Conservation (phyloP, 2,113 vertebrate species). For the Prolemur simus region DNA sequence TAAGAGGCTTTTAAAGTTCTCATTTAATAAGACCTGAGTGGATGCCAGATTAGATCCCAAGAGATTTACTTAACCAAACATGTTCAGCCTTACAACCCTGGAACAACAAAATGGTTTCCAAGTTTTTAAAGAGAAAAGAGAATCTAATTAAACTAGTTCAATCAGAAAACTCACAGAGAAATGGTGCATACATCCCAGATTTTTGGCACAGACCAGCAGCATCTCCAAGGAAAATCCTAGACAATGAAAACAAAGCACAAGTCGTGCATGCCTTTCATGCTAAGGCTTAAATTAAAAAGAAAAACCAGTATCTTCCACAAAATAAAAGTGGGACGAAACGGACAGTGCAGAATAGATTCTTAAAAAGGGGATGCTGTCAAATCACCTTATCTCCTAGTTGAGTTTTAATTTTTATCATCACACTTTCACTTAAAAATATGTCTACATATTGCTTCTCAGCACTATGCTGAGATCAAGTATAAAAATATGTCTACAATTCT, state of each 20-base stretch:
- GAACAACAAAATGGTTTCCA: slow-evolving; percentile 61
- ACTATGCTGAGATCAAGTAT: neutral
- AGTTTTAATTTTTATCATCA: slow-evolving; percentile 38
- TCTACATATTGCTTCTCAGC: neutral
- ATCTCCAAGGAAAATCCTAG: slow-evolving; percentile 45
- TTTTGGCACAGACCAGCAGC: neutral
- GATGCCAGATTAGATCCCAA: slow-evolving; percentile 55
- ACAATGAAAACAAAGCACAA: slow-evolving; percentile 17
- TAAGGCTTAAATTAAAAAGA: neutral
- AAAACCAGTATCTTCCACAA: neutral
- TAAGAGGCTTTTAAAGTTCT: slow-evolving; percentile 62
- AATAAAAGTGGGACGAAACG: neutral
- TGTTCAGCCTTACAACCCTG: slow-evolving; percentile 45
- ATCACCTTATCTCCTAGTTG: neutral
- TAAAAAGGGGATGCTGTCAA: neutral
- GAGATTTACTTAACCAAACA: slow-evolving; percentile 65
- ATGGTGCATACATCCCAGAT: neutral
- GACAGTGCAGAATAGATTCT: neutral
- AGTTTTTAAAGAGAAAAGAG: slow-evolving; percentile 57
- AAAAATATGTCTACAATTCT: neutral
- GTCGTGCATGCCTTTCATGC: neutral
- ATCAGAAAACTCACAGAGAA: slow-evolving; percentile 36
- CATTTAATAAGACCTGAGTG: slow-evolving; percentile 55
- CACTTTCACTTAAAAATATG: neutral
- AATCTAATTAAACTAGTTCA: slow-evolving; percentile 47